Base-by-base conservation (phyloP, 2,888 invertebrate genomes). In the Corbicula japonica region DNA sequence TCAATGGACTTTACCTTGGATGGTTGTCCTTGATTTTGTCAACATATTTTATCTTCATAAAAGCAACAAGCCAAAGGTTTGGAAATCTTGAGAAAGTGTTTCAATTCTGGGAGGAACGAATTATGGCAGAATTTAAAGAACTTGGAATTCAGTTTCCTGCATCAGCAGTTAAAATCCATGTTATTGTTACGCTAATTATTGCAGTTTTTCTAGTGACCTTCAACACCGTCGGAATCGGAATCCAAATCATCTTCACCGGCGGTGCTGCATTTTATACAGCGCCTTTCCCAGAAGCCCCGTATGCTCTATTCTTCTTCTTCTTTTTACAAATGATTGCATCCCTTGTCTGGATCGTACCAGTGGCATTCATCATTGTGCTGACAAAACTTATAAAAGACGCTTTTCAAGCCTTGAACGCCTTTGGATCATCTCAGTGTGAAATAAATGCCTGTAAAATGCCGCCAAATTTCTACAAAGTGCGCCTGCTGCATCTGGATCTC, bases 401-500 rank as follows among this genome's bases (percentile, higher is more conserved):
- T 32, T 74, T 74, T 38, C 50, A n/a, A 21, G 26, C 38, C 15
- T 50, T 50, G 0, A 66, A 48, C 34, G 32, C 48, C 15, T 32
- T 21, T 18, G 12, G 41, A 6, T 12, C 30, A 12, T 23, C 35
- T 41, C 4, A 30, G 5, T 60, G 58, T 18, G 18, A 48, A 48
- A 26, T 21, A 34, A 34, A 48, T 38, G 61, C 50, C 23, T 66
- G 61, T 30, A 58, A 58, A 52, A 41, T 63, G 41, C 26, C 68
- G 1, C 41, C 21, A 6, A 44, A 56, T 68, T 74, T 76, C 56
- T 68, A 58, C 48, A 60, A 56, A 44, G 12, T 74, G 18, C 74
- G 74, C 30, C 60, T 66, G 41, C 60, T 74, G 5, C 77, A 72
- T 30, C 30, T 68, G 18, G 73, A 77, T 23, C 56, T 77, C 21